A percentile compares a stretch with the other conserved stretches of the same genome.
Conservation (phyloP, 2,113 vertebrate species). For the Sylvia atricapilla region DNA sequence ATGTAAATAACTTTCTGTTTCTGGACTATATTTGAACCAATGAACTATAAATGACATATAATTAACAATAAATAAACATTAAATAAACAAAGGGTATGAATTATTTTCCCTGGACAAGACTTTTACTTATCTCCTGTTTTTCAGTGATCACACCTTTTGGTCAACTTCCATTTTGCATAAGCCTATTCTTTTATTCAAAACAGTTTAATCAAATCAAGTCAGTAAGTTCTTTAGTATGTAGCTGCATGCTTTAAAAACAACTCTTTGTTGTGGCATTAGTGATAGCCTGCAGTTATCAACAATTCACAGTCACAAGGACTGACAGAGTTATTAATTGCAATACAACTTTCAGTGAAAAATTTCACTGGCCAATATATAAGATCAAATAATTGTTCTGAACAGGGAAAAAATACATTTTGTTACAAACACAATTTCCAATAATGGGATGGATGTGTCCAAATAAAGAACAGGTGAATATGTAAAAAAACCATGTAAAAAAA, state of each 20-base stretch:
- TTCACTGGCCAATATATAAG: neutral
- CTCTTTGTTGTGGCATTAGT: neutral
- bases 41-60: neutral
- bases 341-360: neutral
- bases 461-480: neutral
- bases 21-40: neutral
- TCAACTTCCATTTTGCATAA: neutral
- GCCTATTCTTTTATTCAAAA: neutral
- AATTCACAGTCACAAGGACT: neutral
- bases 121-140: neutral
- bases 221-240: neutral
- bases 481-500: neutral
- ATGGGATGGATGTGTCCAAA: neutral
- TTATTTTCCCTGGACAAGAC: neutral
- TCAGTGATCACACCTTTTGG: neutral
- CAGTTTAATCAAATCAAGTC: neutral
- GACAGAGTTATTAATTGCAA: neutral
- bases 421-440: neutral
- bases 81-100: neutral
- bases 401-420: neutral
- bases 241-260: neutral
- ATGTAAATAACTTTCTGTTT: neutral
- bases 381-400: neutral
- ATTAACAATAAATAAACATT: neutral
- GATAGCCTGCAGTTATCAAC: neutral